Evolutionary conservation across 2,888 invertebrate genomes (phyloP), one percentile per base, ranked within the genome.

Genomic region (Lasioglossum vierecki): DNA sequence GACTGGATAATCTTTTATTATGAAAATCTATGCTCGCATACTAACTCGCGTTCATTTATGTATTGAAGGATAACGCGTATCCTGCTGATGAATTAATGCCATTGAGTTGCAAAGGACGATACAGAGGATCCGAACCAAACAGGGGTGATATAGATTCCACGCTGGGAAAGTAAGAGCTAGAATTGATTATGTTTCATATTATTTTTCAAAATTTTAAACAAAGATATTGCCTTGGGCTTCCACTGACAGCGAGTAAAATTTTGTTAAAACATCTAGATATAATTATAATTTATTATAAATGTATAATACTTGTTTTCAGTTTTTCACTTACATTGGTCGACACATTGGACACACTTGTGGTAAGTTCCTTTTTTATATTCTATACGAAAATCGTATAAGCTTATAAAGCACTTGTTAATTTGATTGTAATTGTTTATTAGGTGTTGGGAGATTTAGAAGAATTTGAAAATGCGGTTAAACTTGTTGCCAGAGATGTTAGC

Each of bases 11-110:
- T n/a, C 9, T 68, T 70, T 41, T n/a, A 41, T 41, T 41, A 70
- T 70, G 41, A 41, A 41, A n/a, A 70, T 70, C 5, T n/a, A n/a
- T 11, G 35, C 39, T 68, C 9, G 60, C 22, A 26, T 49, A 66
- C 44, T 35, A 60, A 78, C 71, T 46, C 13, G 15, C 75, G 57
- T 73, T 49, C 26, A 72, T 49, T 53, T 68, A 15, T 85, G 2
- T 88, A 68, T 93, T 92, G 26, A 87, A 96, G 96, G 95, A 98
- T 92, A 97, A 99, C 96, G 99, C 99, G 22, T 99, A 98, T 95
- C 99, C 99, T 78, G 99, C 99, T 30, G 99, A 99, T 96, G 99
- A 99, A 95, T 95, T 99, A 89, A 99, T 99, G 99, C 99, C 99
- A 1, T 96, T 99, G 60, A 98, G 98, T 93, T 99, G 99, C 95